Evolutionary conservation across 2,888 invertebrate species (phyloP), one percentile per base, ranked within the genome.

Genomic region (Yponomeuta cagnagella): DNA sequence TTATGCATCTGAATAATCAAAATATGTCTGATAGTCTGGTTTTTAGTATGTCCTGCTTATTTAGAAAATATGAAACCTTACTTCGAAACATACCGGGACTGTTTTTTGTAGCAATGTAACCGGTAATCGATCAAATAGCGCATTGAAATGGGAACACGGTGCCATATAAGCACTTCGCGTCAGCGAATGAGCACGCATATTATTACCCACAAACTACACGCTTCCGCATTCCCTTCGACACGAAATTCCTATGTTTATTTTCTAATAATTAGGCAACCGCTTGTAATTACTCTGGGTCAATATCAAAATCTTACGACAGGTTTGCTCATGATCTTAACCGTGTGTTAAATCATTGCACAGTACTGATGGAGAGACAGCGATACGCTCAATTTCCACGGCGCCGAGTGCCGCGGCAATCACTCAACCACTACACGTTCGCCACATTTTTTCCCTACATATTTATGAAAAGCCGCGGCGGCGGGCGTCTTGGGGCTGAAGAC

Each of bases 201-300:
- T 68, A 68, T 48, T 68, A 23, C 15, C 48, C 23, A 68, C 23
- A 43, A 83, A 68, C 68, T 15, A 83, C 82, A 80, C 78, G 79
- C 83, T 89, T 88, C 88, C 88, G 89, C 88, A 84, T 89, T 88
- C 87, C 85, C 82, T 79, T 76, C 77, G 78, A 76, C 77, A 75
- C 77, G 75, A 76, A 78, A 76, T 78, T 82, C 85, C 82, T 10
- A 43, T 23, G 68, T 68, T 68, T 43, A 33, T 30, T 58, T 58
- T n/a, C 43, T 48, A 43, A 68, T 68, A 43, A 68, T 68, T 68
- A 68, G n/a, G 68, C n/a, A 48, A 68, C 10, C 2, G n/a, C 68
- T 43, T n/a, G n/a, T 23, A 68, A 48, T 48, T 37, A 10, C n/a
- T 10, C n/a, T 68, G n/a, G 67, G n/a, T 15, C 43, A 8, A 43